Evolutionary conservation across 2,113 vertebrate species (phyloP).

Genomic region (Chaenogobius annularis): DNA sequence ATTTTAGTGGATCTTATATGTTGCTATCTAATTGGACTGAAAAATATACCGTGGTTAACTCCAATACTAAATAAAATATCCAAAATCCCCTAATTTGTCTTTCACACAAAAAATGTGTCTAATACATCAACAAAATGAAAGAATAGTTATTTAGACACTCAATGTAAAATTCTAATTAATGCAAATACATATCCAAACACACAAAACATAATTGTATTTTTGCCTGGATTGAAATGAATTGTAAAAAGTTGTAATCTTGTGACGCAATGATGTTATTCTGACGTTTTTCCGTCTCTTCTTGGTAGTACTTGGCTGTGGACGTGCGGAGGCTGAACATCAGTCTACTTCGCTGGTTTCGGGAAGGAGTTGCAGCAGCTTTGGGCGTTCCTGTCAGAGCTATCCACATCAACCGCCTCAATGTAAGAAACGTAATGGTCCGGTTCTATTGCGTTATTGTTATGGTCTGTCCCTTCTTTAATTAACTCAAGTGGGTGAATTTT

Average conservation of each 20-base stretch:
- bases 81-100: too few relatives aligned
- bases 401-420: constrained; percentile 92
- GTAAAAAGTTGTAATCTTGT: background rate
- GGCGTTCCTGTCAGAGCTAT: constrained; percentile 85
- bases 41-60: too few relatives aligned
- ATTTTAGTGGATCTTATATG: too few relatives aligned
- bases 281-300: constrained; percentile 44
- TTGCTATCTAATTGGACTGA: too few relatives aligned
- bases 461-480: background rate
- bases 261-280: background rate
- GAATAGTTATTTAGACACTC: too few relatives aligned
- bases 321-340: constrained; percentile 87
- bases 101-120: too few relatives aligned
- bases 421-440: constrained; percentile 63
- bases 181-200: background rate
- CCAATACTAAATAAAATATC: too few relatives aligned
- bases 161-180: too few relatives aligned
- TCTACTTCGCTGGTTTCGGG: constrained; percentile 87
- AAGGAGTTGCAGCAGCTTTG: constrained; percentile 87
- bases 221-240: background rate
- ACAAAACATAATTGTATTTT: background rate
- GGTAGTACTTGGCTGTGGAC: constrained; percentile 89
- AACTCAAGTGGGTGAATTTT: background rate
- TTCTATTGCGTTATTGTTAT: background rate
- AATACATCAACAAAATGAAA: too few relatives aligned